Base-by-base conservation (phyloP, 2,113 vertebrate genomes). In the Poeciliopsis turrubarensis region DNA sequence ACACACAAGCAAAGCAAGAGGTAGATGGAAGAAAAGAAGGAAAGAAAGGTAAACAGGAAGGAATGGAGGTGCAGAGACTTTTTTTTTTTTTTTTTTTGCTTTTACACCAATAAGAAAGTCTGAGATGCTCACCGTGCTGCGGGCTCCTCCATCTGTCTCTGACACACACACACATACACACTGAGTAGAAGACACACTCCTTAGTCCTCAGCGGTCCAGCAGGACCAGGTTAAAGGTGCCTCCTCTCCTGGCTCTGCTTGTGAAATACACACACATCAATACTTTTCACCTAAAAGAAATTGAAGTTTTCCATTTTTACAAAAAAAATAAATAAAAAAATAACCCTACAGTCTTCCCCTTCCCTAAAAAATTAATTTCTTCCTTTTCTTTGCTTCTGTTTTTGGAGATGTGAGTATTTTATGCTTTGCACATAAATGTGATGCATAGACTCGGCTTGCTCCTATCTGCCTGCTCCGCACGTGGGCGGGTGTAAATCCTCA, bases 401-500 rank as follows among this genome's bases (percentile, higher is more conserved):
- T 61, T 65, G 57, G 57, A 12, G 34, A 41, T 13, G 39, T 34
- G 68, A 61, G 68, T 30, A 37, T 85, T 89, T 84, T 83, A 85
- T 87, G 82, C 79, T 87, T 88, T 81, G 77, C 83, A 86, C 81
- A 85, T 86, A 87, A 88, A 91, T 87, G 78, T 87, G 85, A 89
- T 83, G 89, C 84, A 81, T 86, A 88, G 81, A 83, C 86, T 84
- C 73, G 41, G 79, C 73, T 78, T 47, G 82, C 86, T 89, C 81
- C 67, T 87, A 88, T 92, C 82, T 89, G 85, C 78, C 85, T 88
- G 87, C 69, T 68, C 73, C 78, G 86, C 82, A 71, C 79, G 91
- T 88, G 90, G 89, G 89, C 69, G 86, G 82, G 87, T 88, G 84
- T 89, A 90, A 90, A 91, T 88, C 88, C 88, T 85, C 85, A 73